phyloP scores from a whole-genome alignment of 2,113 vertebrate genomes.

The Sula dactylatra region DNA sequence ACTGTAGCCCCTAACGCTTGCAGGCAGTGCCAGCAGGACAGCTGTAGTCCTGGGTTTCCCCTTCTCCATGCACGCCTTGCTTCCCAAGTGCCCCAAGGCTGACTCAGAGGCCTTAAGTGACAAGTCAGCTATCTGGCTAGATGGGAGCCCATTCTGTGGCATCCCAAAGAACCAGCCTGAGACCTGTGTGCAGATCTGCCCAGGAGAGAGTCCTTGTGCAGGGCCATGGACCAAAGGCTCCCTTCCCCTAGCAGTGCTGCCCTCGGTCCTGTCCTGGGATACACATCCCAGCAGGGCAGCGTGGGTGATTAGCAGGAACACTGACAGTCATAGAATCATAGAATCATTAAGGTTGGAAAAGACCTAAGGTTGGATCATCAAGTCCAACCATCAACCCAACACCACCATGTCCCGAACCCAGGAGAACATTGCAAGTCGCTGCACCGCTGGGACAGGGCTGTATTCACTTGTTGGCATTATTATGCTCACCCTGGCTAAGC shows the following conservation, averaged over 20 bases:
- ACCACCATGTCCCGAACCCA: too few species aligned
- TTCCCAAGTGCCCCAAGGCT: not conserved
- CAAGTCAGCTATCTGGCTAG: not conserved
- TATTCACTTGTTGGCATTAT: accelerated
- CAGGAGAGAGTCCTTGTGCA: accelerated
- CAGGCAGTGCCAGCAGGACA: not conserved
- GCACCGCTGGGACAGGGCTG: not conserved
- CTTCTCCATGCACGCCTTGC: not conserved
- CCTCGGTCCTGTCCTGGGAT: not conserved
- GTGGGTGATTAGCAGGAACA: too few species aligned
- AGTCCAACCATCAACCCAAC: too few species aligned
- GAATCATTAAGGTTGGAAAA: too few species aligned
- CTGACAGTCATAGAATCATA: too few species aligned
- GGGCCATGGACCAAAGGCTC: not conserved
- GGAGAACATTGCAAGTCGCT: not conserved
- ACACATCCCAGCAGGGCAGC: not conserved
- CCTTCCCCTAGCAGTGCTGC: not conserved
- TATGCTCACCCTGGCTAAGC: not conserved
- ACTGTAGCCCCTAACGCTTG: not conserved
- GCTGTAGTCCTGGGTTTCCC: slow-evolving; percentile 5
- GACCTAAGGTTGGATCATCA: too few species aligned
- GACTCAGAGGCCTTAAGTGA: not conserved
- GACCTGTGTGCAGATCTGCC: not conserved
- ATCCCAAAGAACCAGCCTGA: not conserved
- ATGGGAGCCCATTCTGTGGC: not conserved